Evolutionary conservation across 1,140 invertebrate genomes (phyloP).

Genomic region (Drosophila sulfurigaster): DNA sequence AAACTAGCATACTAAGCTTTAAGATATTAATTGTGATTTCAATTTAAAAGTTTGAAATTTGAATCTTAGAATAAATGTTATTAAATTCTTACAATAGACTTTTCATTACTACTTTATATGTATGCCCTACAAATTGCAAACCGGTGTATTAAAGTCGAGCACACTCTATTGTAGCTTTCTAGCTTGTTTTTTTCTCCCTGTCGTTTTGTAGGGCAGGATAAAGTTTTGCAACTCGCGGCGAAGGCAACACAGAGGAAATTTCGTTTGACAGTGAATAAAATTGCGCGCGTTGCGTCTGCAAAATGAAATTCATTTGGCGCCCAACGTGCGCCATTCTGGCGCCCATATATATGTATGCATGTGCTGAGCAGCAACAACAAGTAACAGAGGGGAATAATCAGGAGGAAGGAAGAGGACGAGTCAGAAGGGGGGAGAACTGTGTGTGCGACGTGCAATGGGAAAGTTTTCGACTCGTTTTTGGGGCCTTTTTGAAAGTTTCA

Average conservation of each 20-base stretch:
- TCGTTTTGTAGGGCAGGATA: slow-evolving; percentile 8
- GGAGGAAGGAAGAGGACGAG: neutral
- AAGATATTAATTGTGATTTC: no score
- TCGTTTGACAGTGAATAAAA: slow-evolving; percentile 80
- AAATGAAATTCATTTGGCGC: slow-evolving; percentile 82
- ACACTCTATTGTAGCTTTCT: neutral
- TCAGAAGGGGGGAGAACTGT: neutral
- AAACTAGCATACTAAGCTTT: no score
- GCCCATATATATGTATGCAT: slow-evolving; percentile 26
- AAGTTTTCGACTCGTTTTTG: slow-evolving; percentile 59
- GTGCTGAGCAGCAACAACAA: slow-evolving; percentile 15
- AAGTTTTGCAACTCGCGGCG: slow-evolving; percentile 36
- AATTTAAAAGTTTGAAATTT: no score
- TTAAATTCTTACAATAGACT: no score
- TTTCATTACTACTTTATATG: no score
- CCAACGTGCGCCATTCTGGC: slow-evolving; percentile 58
- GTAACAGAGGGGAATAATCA: neutral
- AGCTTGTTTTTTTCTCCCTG: neutral
- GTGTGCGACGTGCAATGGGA: slow-evolving; percentile 60
- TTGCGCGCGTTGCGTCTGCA: slow-evolving; percentile 70
- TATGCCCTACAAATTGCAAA: no score
- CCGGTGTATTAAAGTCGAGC: no score
- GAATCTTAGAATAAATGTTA: no score
- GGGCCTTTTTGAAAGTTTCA: slow-evolving; percentile 62
- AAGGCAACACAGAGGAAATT: slow-evolving; percentile 52